Conservation (phyloP, 2,797 vertebrate genomes). For the Muraenolepis orangiensis region DNA sequence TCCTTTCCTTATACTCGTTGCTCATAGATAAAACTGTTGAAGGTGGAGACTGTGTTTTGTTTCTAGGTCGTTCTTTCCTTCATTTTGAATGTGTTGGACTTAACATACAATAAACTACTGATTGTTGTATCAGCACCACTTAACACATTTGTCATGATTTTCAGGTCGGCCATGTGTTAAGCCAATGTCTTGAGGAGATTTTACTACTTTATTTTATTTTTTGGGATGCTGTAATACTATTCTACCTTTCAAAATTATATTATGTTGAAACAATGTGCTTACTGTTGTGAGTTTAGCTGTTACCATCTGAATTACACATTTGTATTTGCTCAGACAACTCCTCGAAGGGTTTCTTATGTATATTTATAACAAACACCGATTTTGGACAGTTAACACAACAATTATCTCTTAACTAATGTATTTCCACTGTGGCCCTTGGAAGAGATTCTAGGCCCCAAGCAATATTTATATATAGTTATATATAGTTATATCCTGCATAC, state of each 20-base stretch:
- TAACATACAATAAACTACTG: conserved; percentile 98
- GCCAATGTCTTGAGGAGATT: not conserved
- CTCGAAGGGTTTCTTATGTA: not conserved
- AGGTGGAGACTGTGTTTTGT: conserved; percentile 77
- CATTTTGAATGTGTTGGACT: conserved; percentile 96
- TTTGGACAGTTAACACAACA: not conserved
- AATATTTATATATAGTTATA: too few species aligned
- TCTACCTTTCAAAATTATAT: not conserved
- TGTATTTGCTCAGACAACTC: not conserved
- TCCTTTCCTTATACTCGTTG: conserved; percentile 80
- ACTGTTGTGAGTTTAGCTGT: not conserved
- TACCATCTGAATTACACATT: not conserved
- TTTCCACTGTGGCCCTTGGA: not conserved
- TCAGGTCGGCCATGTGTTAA: conserved; percentile 17
- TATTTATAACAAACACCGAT: not conserved
- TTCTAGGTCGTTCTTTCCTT: conserved; percentile 63
- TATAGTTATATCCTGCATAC: not conserved
- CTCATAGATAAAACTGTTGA: conserved; percentile 82
- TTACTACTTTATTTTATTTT: too few species aligned
- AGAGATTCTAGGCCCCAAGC: not conserved
- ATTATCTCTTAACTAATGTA: not conserved
- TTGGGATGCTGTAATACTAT: not conserved
- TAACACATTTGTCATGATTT: conserved; percentile 73
- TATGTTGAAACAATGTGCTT: not conserved
- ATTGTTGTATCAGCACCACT: conserved; percentile 84